These are phyloP conservation scores for Calonectris borealis DNA, from an alignment of 2,113 vertebrate genomes.

Conservation along the genomic window DNA sequence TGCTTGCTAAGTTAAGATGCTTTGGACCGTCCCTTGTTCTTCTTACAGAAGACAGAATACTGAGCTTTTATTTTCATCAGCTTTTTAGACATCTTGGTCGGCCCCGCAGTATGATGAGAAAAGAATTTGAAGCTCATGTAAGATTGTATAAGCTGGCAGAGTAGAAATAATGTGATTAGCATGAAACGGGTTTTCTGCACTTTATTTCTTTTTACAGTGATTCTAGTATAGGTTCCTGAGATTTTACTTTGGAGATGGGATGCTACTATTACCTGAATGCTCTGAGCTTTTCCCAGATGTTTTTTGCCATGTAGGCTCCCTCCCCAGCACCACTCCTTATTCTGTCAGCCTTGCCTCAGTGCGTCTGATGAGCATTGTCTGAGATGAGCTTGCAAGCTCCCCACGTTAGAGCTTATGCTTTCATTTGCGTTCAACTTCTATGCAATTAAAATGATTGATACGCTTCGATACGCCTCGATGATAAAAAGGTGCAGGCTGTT, in stretches of 20 bases:
- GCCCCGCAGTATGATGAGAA: not conserved
- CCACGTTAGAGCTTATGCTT: not conserved
- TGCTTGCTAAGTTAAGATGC: not conserved
- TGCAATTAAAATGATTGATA: not conserved
- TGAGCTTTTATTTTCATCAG: not conserved
- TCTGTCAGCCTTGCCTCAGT: not conserved
- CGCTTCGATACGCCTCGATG: accelerated
- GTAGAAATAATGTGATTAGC: not conserved
- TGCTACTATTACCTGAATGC: not conserved
- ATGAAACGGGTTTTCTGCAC: not conserved
- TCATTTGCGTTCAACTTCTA: not conserved
- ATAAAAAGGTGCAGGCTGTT: not conserved
- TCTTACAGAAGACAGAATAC: not conserved
- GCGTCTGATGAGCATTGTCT: not conserved
- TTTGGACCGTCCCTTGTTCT: not conserved
- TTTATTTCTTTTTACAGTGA: not conserved
- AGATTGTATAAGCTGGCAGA: not conserved
- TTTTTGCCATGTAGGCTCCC: not conserved
- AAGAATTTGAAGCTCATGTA: not conserved
- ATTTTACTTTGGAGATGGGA: not conserved
- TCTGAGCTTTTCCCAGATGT: not conserved
- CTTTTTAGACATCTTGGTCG: not conserved
- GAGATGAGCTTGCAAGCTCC: not conserved
- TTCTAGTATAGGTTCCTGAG: not conserved
- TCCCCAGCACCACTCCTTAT: not conserved